Evolutionary conservation across 2,888 invertebrate genomes (phyloP).

Genomic region (Nomada flava): DNA sequence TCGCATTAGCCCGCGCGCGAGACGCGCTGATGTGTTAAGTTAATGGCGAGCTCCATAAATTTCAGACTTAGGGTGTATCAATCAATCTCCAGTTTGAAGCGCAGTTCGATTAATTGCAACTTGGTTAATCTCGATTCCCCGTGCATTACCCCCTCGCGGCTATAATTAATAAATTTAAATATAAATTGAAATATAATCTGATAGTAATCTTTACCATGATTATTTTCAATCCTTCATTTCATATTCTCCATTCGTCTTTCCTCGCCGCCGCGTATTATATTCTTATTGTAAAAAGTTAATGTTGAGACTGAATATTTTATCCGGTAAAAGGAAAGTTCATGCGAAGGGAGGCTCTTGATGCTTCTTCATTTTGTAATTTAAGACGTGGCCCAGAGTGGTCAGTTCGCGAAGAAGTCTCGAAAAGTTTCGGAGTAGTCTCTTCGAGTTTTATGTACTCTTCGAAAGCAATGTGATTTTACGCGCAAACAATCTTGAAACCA

Average conservation of each 20-base stretch:
- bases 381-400: constrained; percentile 53
- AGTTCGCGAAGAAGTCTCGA: constrained; percentile 35
- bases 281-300: constrained; percentile 15
- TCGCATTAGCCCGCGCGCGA: constrained; percentile 11
- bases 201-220: background rate
- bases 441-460: constrained; percentile 34
- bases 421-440: constrained; percentile 36
- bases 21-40: constrained; percentile 28
- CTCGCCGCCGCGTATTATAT: background rate
- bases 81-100: constrained; percentile 32
- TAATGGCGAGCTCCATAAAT: constrained; percentile 38
- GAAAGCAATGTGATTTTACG: constrained; percentile 50
- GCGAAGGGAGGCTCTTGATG: background rate
- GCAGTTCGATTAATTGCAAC: constrained; percentile 34
- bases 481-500: constrained; percentile 45
- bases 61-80: constrained; percentile 30
- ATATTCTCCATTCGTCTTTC: background rate
- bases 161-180: background rate
- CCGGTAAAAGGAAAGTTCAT: constrained; percentile 46
- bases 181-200: background rate
- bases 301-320: constrained; percentile 41
- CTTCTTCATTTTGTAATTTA: constrained; percentile 55
- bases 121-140: constrained; percentile 8
- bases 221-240: too few species aligned
- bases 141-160: background rate